These are phyloP conservation scores for Diarsia dahlii DNA, from an alignment of 2,888 invertebrate genomes.

Conservation along the genomic window DNA sequence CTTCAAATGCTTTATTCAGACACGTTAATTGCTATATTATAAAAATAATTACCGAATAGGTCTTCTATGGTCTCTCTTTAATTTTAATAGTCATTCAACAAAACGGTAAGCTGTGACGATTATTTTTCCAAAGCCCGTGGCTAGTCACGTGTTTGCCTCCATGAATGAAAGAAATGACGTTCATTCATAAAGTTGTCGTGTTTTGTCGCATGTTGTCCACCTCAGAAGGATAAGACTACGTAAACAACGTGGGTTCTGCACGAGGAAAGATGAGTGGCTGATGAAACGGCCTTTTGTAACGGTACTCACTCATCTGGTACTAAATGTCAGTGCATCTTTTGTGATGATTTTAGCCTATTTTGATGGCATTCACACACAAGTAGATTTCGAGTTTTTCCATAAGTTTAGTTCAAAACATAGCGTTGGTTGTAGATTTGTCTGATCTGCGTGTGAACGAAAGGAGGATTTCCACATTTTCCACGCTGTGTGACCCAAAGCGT, in stretches of 20 bases:
- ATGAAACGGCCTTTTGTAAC: not conserved
- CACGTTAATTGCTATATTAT: too few species aligned
- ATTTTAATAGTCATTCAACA: not conserved
- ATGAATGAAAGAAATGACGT: conserved; percentile 34
- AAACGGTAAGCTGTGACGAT: not conserved
- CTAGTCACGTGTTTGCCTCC: conserved; percentile 27
- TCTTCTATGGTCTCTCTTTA: not conserved
- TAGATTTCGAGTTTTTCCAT: not conserved
- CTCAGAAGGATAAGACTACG: not conserved
- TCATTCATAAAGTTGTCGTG: not conserved
- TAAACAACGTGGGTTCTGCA: not conserved
- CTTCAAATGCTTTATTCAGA: too few species aligned
- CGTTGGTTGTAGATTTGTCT: not conserved
- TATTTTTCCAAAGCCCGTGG: conserved; percentile 18
- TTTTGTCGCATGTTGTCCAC: conserved; percentile 30
- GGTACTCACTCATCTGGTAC: not conserved
- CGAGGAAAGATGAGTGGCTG: not conserved
- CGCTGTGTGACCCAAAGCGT: not conserved
- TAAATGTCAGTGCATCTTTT: not conserved
- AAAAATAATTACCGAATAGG: too few species aligned
- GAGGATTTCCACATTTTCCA: not conserved
- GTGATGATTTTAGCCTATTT: not conserved
- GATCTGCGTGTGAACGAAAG: not conserved
- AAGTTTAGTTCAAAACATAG: not conserved
- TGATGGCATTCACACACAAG: not conserved